phyloP scores from a whole-genome alignment of 2,888 invertebrate species.

The Monoplex corrugatus region DNA sequence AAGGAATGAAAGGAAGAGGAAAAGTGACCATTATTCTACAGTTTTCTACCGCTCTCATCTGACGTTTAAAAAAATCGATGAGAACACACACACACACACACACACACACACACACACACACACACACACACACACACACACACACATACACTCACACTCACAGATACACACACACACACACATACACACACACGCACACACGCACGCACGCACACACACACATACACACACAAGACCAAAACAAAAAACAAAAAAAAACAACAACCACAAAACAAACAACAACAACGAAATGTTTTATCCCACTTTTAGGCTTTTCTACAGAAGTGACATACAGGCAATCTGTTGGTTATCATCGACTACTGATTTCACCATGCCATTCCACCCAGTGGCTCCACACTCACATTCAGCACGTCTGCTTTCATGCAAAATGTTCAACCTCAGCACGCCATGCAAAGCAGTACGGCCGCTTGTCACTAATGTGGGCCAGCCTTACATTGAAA shows the following conservation, averaged over 20 bases:
- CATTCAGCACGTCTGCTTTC: neutral
- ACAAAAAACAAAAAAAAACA: too few relatives aligned
- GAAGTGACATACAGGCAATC: neutral
- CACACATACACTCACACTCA: too few relatives aligned
- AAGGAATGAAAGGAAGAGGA: too few relatives aligned
- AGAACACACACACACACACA: neutral
- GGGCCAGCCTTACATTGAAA: neutral
- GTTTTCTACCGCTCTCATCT: too few relatives aligned
- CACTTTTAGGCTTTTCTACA: neutral
- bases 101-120: constrained; percentile 9
- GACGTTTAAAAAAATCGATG: too few relatives aligned
- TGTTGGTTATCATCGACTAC: neutral
- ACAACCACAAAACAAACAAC: too few relatives aligned
- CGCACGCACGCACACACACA: too few relatives aligned
- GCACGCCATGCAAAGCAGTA: neutral
- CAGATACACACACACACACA: too few relatives aligned
- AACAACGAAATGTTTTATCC: neutral
- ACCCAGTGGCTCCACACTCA: neutral
- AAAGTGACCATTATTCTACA: too few relatives aligned
- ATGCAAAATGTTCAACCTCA: constrained; percentile 11
- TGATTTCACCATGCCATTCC: neutral
- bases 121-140: neutral
- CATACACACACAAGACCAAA: too few relatives aligned
- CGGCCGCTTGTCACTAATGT: neutral
- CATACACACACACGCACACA: neutral